phyloP scores from a whole-genome alignment of 2,797 vertebrate genomes.

The Acrocephalus scirpaceus region DNA sequence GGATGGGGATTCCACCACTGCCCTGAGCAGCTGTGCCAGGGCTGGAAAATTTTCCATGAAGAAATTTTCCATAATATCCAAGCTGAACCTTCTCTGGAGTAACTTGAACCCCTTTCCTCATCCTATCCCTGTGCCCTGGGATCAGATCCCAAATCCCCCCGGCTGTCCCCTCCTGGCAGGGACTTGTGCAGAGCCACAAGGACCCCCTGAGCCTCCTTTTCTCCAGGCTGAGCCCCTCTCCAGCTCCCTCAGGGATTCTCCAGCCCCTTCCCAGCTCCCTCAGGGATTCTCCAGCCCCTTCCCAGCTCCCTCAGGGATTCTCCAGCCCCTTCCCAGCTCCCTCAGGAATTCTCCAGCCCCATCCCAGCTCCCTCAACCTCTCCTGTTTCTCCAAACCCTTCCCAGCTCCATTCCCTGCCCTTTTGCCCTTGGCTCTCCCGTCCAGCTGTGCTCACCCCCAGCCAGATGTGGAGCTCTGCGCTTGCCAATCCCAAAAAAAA shows the following conservation, averaged over 20 bases:
- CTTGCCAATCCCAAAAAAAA: not conserved
- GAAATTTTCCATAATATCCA: fast-evolving
- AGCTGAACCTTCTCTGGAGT: not conserved
- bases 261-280: no score
- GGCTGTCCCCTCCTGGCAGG: not conserved
- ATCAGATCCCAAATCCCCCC: not conserved
- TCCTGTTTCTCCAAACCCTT: no score
- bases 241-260: no score
- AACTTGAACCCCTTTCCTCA: not conserved
- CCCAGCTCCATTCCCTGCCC: not conserved
- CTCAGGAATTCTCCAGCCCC: no score
- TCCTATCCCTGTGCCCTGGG: not conserved
- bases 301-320: no score
- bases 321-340: no score
- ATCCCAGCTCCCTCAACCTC: not conserved
- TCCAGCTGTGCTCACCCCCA: not conserved
- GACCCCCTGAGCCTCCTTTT: not conserved
- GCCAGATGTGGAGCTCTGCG: not conserved
- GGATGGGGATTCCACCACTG: not conserved
- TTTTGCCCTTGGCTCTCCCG: not conserved
- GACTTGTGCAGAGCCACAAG: not conserved
- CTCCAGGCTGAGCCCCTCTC: no score
- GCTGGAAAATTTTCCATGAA: fast-evolving
- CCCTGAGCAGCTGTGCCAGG: not conserved
- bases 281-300: no score